phyloP scores from a whole-genome alignment of 2,888 invertebrate species.

The Thyatira batis region DNA sequence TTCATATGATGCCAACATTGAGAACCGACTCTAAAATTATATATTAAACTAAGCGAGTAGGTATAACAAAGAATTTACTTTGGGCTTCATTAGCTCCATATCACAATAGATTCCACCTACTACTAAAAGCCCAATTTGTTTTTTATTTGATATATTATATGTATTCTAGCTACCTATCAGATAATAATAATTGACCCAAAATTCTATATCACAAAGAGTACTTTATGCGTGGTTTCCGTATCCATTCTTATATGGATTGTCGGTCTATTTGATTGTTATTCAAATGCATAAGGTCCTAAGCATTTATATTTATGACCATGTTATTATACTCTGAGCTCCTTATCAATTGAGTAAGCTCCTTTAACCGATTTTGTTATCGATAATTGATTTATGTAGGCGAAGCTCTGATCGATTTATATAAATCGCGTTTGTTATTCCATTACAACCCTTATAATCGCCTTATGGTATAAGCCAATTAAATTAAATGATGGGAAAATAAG shows the following conservation, averaged over 20 bases:
- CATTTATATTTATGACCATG: not conserved
- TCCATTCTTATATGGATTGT: too few relatives aligned
- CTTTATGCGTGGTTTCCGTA: too few relatives aligned
- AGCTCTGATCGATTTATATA: constrained; percentile 8
- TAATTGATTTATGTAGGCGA: constrained; percentile 23
- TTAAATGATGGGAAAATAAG: not conserved
- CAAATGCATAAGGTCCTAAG: not conserved
- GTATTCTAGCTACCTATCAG: too few relatives aligned
- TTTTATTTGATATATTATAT: too few relatives aligned
- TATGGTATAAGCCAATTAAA: not conserved
- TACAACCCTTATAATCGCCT: not conserved
- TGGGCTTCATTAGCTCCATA: too few relatives aligned
- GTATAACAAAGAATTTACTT: not conserved
- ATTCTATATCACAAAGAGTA: too few relatives aligned
- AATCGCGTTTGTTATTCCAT: not conserved
- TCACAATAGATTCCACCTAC: too few relatives aligned
- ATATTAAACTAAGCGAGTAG: not conserved
- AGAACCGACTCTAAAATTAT: not conserved
- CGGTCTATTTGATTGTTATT: not conserved
- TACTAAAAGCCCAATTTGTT: too few relatives aligned
- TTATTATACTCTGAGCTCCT: not conserved
- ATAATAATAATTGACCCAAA: too few relatives aligned
- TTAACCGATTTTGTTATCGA: constrained; percentile 18
- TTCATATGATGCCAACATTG: constrained; percentile 10
- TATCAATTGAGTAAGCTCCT: constrained; percentile 14